phyloP scores from a whole-genome alignment of 1,140 invertebrate genomes.

The Cotesia vestalis region DNA sequence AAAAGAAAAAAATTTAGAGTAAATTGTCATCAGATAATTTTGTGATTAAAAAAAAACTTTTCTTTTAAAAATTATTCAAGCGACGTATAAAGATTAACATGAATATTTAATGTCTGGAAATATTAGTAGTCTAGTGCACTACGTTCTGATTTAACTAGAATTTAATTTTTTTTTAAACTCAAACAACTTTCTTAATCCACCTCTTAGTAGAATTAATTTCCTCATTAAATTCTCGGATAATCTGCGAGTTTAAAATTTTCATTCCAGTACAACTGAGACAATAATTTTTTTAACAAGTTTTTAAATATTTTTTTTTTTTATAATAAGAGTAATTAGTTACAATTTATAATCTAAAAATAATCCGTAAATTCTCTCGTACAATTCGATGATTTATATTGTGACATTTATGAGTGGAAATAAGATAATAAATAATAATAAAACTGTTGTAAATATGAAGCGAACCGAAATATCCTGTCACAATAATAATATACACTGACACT shows the following conservation, averaged over 20 bases:
- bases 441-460: conserved; percentile 1
- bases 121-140: too few species aligned
- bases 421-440: conserved; percentile 10
- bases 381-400: too few species aligned
- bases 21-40: too few species aligned
- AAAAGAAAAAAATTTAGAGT: too few species aligned
- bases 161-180: conserved; percentile 4
- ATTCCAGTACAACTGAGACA: not conserved
- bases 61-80: not conserved
- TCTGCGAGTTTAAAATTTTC: not conserved
- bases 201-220: conserved; percentile 49
- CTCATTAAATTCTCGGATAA: conserved; percentile 47
- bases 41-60: too few species aligned
- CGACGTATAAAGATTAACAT: too few species aligned
- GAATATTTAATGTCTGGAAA: too few species aligned
- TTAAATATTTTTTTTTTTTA: too few species aligned
- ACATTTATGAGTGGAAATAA: not conserved
- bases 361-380: too few species aligned
- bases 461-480: conserved; percentile 7
- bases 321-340: not conserved
- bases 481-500: not conserved
- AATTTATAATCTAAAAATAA: too few species aligned
- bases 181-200: conserved; percentile 50
- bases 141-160: conserved; percentile 4
- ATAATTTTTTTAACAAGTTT: not conserved